Evolutionary conservation across 2,113 vertebrate genomes (phyloP).

Genomic region (Brienomyrus brachyistius): DNA sequence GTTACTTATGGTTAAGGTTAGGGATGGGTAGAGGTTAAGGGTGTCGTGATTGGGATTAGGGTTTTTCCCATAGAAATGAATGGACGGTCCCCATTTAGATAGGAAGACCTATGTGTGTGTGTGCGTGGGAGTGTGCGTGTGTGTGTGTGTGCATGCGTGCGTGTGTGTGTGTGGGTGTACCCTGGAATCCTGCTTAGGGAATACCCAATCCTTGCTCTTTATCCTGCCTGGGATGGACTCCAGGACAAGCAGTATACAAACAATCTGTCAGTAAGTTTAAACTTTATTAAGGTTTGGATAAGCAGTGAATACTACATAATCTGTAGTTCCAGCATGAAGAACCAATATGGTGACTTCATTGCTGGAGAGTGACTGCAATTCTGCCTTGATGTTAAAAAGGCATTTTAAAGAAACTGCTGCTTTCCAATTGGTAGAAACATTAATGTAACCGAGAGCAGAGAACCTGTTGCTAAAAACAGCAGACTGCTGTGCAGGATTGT

Average conservation of each 20-base stretch:
- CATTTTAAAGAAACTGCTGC: not conserved
- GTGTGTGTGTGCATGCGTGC: too few species aligned
- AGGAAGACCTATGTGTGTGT: too few species aligned
- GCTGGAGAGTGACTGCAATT: not conserved
- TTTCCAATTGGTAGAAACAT: not conserved
- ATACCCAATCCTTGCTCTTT: not conserved
- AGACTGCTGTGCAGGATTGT: not conserved
- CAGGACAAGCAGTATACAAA: not conserved
- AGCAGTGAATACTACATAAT: not conserved
- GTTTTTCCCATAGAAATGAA: too few species aligned
- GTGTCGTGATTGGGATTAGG: too few species aligned
- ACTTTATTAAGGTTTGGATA: not conserved
- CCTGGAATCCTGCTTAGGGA: not conserved
- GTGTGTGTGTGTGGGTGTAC: not conserved
- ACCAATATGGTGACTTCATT: not conserved
- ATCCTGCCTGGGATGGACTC: not conserved
- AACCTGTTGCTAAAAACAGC: not conserved
- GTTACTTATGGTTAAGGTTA: too few species aligned
- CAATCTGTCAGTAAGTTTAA: not conserved
- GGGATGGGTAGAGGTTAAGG: too few species aligned
- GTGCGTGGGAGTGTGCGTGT: too few species aligned
- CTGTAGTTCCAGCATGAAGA: not conserved
- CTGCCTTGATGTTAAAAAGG: not conserved
- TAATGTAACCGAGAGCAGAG: not conserved
- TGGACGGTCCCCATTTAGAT: too few species aligned